Evolutionary conservation across 2,113 vertebrate species (phyloP), one percentile per base, ranked within the genome.

Genomic region (Stigmatopora argus): DNA sequence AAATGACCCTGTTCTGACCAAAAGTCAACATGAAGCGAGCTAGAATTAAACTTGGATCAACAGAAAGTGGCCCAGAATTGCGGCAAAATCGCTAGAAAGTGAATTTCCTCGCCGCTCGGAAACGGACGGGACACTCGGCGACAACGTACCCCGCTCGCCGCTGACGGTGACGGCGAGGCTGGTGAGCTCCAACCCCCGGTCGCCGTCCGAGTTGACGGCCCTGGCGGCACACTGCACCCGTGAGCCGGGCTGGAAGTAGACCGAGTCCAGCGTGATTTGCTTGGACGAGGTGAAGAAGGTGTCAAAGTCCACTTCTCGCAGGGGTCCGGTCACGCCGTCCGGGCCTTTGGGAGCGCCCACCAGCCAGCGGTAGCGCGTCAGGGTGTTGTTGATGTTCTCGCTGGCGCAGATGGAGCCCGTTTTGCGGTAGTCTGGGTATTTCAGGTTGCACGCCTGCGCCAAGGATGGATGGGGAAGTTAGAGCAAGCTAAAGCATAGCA

Each of bases 201-300:
- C 86, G 2, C 94, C 93, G 0, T 95, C 84, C 0, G 90, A 81
- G 76, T 94, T 96, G 55, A 98, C 95, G 0, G 95, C 95, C 6
- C 95, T 91, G 35, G 96, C 94, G 0, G 92, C 93, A 5, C 96
- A 98, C 76, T 96, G 96, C 44, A 98, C 93, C 72, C 95, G 84
- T 49, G 96, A 97, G 14, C 96, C 95, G 0, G 94, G 92, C 71
- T 96, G 95, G 73, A 98, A 98, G 88, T 98, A 98, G 75, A 98
- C 90, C 71, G 96, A 95, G 81, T 98, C 96, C 3, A 98, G 78
- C 0, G 94, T 93, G 78, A 97, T 94, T 81, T 92, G 92, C 88
- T 97, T 98, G 72, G 96, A 95, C 1, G 95, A 95, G 1, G 95
- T 96, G 78, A 98, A 97, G 87, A 98, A 98, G 21, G 96, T 98